Conservation (phyloP, 2,888 invertebrate species). For the Drosophila fulvimacula region DNA sequence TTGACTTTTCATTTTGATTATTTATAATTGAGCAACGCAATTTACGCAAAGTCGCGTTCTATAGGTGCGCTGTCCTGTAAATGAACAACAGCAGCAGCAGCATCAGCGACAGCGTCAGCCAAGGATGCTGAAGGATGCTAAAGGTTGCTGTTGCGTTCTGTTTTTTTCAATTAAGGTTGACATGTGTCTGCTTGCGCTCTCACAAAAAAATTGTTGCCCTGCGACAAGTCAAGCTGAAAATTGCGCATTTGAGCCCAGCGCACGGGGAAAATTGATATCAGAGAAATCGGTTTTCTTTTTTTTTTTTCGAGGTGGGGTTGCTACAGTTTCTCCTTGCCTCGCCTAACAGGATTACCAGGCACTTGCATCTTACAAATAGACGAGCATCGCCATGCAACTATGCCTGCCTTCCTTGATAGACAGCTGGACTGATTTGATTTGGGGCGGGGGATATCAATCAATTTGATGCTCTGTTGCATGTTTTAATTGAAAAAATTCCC, state of each 20-base stretch:
- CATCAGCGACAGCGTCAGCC: neutral
- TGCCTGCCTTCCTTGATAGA: constrained; percentile 24
- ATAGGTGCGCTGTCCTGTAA: constrained; percentile 74
- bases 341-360: constrained; percentile 49
- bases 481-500: constrained; percentile 61
- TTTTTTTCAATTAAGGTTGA: constrained; percentile 75
- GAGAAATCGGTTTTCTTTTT: constrained; percentile 15
- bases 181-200: constrained; percentile 56
- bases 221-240: constrained; percentile 77
- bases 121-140: constrained; percentile 15
- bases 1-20: constrained; percentile 2
- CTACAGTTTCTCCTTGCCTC: constrained; percentile 13
- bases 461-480: constrained; percentile 64
- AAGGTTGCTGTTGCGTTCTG: constrained; percentile 51
- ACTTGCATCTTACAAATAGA: constrained; percentile 37
- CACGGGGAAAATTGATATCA: constrained; percentile 25
- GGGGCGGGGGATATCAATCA: constrained; percentile 55
- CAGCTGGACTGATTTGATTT: constrained; percentile 39
- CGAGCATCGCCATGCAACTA: constrained; percentile 22
- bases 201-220: constrained; percentile 62
- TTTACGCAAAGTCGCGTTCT: constrained; percentile 51
- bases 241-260: constrained; percentile 69
- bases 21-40: constrained; percentile 74
- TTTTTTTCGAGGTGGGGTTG: constrained; percentile 28
- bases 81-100: constrained; percentile 58